Percentiles rank a stretch among this genome's conserved stretches.
Conservation (phyloP, 2,888 invertebrate genomes). For the Hipparchia semele region DNA sequence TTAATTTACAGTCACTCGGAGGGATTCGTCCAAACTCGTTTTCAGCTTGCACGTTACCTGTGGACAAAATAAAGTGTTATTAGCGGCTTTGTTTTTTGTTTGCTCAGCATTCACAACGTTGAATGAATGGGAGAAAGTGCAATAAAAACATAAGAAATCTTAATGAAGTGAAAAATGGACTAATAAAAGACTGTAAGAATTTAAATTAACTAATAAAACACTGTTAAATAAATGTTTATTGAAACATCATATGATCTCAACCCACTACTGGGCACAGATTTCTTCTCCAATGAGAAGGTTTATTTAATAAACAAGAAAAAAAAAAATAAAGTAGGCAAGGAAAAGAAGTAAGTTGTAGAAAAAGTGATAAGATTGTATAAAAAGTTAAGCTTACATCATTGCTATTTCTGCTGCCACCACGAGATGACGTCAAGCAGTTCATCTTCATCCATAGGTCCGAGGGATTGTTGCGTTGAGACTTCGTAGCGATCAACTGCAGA, state of each 20-base stretch:
- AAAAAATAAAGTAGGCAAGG: background rate
- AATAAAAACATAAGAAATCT: background rate
- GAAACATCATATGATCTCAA: no score
- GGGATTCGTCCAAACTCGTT: conserved; percentile 67
- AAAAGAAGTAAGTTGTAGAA: background rate
- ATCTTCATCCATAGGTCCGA: conserved; percentile 93
- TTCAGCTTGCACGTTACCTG: conserved; percentile 55
- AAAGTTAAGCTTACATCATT: conserved; percentile 57
- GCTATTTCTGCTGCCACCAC: conserved; percentile 90
- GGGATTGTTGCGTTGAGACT: conserved; percentile 74
- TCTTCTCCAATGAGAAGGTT: no score
- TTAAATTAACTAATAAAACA: background rate
- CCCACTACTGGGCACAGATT: no score
- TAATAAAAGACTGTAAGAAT: background rate
- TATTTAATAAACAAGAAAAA: background rate
- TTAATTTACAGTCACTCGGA: conserved; percentile 68
- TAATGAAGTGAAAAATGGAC: background rate
- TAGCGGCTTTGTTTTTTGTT: conserved; percentile 42
- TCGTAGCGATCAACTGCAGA: conserved; percentile 75
- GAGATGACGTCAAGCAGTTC: conserved; percentile 93
- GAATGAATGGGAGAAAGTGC: conserved; percentile 5
- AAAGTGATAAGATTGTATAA: background rate
- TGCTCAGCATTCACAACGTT: conserved; percentile 12
- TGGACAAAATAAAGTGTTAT: conserved; percentile 57
- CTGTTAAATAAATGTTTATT: background rate